Conservation (phyloP, 2,113 vertebrate species). For the Myrmecobius fasciatus region DNA sequence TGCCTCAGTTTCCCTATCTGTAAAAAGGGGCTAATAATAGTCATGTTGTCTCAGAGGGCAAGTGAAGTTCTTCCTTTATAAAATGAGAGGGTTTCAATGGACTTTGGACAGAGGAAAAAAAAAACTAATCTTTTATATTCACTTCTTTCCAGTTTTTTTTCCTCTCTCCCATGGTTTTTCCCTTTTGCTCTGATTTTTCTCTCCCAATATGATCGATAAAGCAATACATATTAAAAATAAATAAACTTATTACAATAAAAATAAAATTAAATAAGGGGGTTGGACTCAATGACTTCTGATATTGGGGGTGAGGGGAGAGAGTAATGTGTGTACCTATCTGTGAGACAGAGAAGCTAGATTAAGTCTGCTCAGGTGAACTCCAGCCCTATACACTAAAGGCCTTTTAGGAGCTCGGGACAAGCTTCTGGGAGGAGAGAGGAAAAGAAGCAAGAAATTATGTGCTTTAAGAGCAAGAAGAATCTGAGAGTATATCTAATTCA, state of each 20-base stretch:
- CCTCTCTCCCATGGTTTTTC: no score
- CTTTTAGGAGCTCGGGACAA: background rate
- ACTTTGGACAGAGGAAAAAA: no score
- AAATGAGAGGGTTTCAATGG: background rate
- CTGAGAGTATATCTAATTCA: background rate
- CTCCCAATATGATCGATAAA: no score
- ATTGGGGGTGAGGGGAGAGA: background rate
- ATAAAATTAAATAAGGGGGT: background rate
- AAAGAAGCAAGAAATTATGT: background rate
- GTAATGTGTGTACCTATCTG: background rate
- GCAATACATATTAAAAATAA: no score
- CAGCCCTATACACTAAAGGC: background rate
- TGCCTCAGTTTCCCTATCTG: background rate
- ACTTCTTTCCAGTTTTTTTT: no score
- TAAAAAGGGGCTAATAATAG: background rate
- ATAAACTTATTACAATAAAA: no score
- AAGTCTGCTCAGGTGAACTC: background rate
- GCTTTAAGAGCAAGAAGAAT: background rate
- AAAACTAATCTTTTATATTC: no score
- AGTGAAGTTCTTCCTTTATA: background rate
- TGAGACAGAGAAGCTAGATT: background rate
- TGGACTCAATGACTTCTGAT: background rate
- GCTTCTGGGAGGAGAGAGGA: background rate
- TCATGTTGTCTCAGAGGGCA: background rate
- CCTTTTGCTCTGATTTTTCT: no score